phyloP scores from a whole-genome alignment of 1,140 invertebrate genomes.

The Ceratitis capitata region DNA sequence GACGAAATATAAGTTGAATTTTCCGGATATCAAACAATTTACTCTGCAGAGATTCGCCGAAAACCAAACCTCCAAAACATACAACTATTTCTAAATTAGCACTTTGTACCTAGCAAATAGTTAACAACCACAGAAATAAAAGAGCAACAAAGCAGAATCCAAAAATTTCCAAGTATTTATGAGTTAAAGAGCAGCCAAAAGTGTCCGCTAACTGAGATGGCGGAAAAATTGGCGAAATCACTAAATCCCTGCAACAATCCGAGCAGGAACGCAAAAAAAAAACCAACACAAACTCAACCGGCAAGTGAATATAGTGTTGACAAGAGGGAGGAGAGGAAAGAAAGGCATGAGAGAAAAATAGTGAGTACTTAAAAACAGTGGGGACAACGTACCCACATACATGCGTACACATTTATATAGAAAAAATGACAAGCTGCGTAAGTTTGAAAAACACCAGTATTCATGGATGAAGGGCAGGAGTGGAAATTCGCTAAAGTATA shows the following conservation, averaged over 20 bases:
- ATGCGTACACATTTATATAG: too few relatives aligned
- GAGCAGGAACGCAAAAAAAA: neutral
- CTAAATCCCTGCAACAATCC: neutral
- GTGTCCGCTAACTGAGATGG: neutral
- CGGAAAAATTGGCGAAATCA: neutral
- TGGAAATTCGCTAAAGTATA: neutral
- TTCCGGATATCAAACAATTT: neutral
- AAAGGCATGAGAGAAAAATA: neutral
- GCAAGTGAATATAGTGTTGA: neutral
- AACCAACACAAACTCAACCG: neutral
- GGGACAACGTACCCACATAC: neutral
- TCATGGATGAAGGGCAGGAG: neutral
- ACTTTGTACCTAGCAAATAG: conserved; percentile 10
- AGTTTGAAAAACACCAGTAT: neutral
- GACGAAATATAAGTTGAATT: too few relatives aligned
- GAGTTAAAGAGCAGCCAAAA: neutral
- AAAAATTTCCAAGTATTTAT: conserved; percentile 9
- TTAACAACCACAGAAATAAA: neutral
- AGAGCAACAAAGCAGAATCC: neutral
- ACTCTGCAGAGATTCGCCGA: neutral
- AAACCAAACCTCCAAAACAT: neutral
- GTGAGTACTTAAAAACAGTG: neutral
- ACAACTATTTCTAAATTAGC: neutral
- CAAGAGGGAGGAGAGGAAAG: neutral
- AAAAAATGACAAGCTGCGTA: neutral